Evolutionary conservation across 2,113 vertebrate genomes (phyloP).

Genomic region (Ovibos moschatus): DNA sequence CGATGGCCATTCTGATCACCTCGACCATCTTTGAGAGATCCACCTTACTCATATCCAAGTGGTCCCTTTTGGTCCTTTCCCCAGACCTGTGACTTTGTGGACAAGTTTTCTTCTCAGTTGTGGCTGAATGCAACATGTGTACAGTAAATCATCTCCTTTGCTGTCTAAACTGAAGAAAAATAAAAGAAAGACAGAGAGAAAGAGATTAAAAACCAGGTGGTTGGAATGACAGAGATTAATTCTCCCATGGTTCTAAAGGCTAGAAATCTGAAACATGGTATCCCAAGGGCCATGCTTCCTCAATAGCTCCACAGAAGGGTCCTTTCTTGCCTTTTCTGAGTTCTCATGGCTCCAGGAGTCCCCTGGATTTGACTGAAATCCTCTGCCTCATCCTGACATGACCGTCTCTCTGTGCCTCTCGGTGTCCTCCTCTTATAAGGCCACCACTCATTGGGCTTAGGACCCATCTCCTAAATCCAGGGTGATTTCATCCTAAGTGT

Average conservation of each 20-base stretch:
- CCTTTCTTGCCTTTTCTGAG: no score
- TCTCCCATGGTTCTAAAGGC: neutral
- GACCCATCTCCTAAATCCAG: neutral
- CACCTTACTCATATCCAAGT: neutral
- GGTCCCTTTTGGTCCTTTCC: neutral
- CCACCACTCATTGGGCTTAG: neutral
- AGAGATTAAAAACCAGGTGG: neutral
- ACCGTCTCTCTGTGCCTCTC: neutral
- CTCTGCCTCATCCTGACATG: neutral
- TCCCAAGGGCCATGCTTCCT: neutral
- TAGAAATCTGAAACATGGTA: neutral
- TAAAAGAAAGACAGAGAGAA: neutral
- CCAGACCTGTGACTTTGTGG: slow-evolving; percentile 54
- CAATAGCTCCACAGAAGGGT: neutral
- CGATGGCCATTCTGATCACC: neutral
- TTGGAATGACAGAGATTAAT: neutral
- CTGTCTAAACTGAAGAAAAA: slow-evolving; percentile 40
- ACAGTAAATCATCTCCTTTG: slow-evolving; percentile 68
- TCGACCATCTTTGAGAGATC: neutral
- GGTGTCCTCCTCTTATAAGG: neutral
- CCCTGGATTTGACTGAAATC: neutral
- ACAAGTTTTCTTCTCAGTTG: slow-evolving; percentile 45
- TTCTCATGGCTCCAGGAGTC: neutral
- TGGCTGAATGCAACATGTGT: slow-evolving; percentile 55
- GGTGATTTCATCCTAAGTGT: neutral